Base-by-base conservation (phyloP, 2,888 invertebrate genomes). In the Subacronicta megacephala region DNA sequence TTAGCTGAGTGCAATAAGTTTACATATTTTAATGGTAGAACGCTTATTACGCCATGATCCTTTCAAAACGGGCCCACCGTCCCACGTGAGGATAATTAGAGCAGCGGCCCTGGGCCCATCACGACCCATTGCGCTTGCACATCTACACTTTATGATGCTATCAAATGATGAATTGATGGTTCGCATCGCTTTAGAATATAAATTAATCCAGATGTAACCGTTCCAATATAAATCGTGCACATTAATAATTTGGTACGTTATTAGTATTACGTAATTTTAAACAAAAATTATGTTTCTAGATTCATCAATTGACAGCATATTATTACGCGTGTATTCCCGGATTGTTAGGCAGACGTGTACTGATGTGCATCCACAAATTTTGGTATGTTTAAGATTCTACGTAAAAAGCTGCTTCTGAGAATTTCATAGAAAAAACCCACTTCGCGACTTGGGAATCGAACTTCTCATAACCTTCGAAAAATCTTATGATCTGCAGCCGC, bases 51-150 rank as follows among this genome's bases (percentile, higher is more conserved):
- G 35, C 45, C 49, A 54, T 50, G n/a, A 31, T 60, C 66, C 45
- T 60, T 33, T 64, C 49, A 10, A 29, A 31, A 59, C 36, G 37
- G 37, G 7, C 36, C 17, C 45, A 13, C 2, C 18, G 20, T 44
- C 65, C 65, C 41, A 51, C 17, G 15, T 29, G 46, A 33, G 47
- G 37, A 41, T 38, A 46, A 65, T 65, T 54, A 65, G 66, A 64
- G 45, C 45, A 50, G 17, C 35, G 56, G 36, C 66, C 66, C 56
- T 66, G 66, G 62, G 49, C 7, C 1, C 52, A 38, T 67, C 65
- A 66, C 67, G 67, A 56, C 23, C 47, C 40, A 7, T 7, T 42
- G 47, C 60, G 47, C 60, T 66, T 61, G 67, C 65, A 52, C 55
- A 50, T 40, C 60, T 15, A 37, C 38, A 46, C 47, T 52, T 51